Percentiles rank a stretch among this genome's conserved stretches.
Evolutionary conservation across 2,888 invertebrate species (phyloP).

Genomic region (Xylocampa areola): DNA sequence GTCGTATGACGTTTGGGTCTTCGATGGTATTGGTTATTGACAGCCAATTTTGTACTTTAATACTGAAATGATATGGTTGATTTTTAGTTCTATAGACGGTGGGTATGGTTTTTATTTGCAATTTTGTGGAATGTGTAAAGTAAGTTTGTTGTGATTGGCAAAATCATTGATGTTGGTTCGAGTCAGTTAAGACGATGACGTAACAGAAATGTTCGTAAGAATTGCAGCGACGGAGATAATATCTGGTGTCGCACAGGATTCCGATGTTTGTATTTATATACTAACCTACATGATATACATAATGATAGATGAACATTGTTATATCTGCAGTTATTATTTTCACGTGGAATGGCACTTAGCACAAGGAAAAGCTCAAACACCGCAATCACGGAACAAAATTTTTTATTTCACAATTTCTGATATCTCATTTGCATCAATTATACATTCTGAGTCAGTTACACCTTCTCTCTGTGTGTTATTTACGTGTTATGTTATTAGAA

Average conservation of each 20-base stretch:
- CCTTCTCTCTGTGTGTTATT: too few species aligned
- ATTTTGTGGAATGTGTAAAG: conserved; percentile 52
- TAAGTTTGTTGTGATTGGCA: conserved; percentile 63
- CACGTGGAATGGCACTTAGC: too few species aligned
- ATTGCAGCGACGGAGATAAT: conserved; percentile 25
- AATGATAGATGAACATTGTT: neutral
- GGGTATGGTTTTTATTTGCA: conserved; percentile 50
- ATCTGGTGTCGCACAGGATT: conserved; percentile 39
- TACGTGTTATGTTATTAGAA: neutral
- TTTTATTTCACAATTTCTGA: too few species aligned
- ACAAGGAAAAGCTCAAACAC: too few species aligned
- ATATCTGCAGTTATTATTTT: too few species aligned
- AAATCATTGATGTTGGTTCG: conserved; percentile 55
- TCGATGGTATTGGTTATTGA: conserved; percentile 45
- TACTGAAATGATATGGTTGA: neutral
- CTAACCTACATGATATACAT: neutral
- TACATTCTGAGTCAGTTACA: too few species aligned
- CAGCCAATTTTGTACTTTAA: conserved; percentile 44
- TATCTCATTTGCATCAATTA: too few species aligned
- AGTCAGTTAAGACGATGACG: conserved; percentile 52
- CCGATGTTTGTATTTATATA: conserved; percentile 7
- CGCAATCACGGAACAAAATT: too few species aligned
- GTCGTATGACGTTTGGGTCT: conserved; percentile 57
- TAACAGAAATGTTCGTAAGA: conserved; percentile 40
- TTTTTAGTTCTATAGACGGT: conserved; percentile 10